Evolutionary conservation across 1,140 invertebrate genomes (phyloP).

Genomic region (Bursaphelenchus mucronatus): DNA sequence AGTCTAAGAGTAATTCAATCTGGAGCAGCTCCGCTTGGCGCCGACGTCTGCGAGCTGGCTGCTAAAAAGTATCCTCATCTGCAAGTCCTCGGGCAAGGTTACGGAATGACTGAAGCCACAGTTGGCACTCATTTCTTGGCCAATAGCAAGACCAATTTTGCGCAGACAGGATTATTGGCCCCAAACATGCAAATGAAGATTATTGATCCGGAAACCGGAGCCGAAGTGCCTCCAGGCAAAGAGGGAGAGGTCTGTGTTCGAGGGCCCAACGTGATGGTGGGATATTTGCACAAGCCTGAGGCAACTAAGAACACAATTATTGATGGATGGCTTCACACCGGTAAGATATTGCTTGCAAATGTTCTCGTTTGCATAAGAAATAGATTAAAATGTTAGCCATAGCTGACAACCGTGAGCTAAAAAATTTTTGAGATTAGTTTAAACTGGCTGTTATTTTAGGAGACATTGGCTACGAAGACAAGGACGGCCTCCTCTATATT

Average conservation of each 20-base stretch:
- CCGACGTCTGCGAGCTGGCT: conserved; percentile 20
- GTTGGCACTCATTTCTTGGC: conserved; percentile 9
- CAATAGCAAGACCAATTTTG: background rate
- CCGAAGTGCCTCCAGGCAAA: conserved; percentile 8
- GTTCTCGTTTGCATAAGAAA: no score
- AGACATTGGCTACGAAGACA: conserved; percentile 74
- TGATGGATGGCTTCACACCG: conserved; percentile 74
- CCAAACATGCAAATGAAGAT: conserved; percentile 10
- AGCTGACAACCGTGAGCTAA: no score
- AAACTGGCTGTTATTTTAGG: conserved; percentile 52
- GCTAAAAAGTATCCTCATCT: conserved; percentile 4
- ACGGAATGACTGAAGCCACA: conserved; percentile 35
- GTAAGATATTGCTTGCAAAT: no score
- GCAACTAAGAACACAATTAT: conserved; percentile 67
- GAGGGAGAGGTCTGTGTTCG: conserved; percentile 25
- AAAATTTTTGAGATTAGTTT: no score
- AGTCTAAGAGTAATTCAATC: background rate
- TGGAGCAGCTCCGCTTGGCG: conserved; percentile 7
- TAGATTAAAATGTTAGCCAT: no score
- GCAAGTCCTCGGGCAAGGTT: conserved; percentile 25
- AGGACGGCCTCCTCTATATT: conserved; percentile 68
- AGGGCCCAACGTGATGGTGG: conserved; percentile 12
- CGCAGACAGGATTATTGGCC: conserved; percentile 18
- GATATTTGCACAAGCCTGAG: background rate
- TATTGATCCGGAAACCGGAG: conserved; percentile 23